Evolutionary conservation across 2,797 vertebrate species (phyloP), one percentile per base, ranked within the genome.

Genomic region (Tolypeutes matacus): DNA sequence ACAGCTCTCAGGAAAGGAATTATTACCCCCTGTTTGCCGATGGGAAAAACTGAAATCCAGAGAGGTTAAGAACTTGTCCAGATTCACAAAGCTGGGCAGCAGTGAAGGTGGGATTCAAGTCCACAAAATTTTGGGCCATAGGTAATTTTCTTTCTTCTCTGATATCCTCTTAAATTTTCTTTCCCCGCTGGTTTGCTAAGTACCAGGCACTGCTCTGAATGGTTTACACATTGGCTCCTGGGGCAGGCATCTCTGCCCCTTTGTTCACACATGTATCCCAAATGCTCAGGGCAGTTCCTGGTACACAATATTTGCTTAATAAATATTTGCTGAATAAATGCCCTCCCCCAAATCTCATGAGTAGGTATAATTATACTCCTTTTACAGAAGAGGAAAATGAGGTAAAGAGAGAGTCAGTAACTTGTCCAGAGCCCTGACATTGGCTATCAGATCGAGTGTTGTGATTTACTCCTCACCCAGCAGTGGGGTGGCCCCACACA

Each of bases 311-410:
- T 65, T 83, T 88, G n/a, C 25, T 86, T 75, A 88, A 46, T 69
- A 88, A 64, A 64, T 94, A 90, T 46, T 92, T 93, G 31, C 53
- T 53, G 42, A 92, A 82, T 85, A 85, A 87, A 31, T 69, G 15
- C 86, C 42, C 27, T 82, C 29, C 21, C 34, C 34, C 39, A 88
- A 78, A 83, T 82, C 72, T 42, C 69, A 70, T 13, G 58, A 56
- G 31, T 81, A 93, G n/a, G 36, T 64, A 23, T 34, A 67, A 60
- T 56, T 34, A 31, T 49, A 65, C 4, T 89, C 70, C 83, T 86
- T 92, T 56, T 82, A 62, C 21, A 80, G 73, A 86, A 80, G 36
- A 56, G 51, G 20, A 96, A 93, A 86, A 75, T 49, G 46, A 94
- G 51, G 85, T 13, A 34, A 14, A 49, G 46, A 83, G 2, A 3